Evolutionary conservation across 2,797 vertebrate genomes (phyloP), one percentile per base, ranked within the genome.

Genomic region (Cynodonichthys magdalenae): DNA sequence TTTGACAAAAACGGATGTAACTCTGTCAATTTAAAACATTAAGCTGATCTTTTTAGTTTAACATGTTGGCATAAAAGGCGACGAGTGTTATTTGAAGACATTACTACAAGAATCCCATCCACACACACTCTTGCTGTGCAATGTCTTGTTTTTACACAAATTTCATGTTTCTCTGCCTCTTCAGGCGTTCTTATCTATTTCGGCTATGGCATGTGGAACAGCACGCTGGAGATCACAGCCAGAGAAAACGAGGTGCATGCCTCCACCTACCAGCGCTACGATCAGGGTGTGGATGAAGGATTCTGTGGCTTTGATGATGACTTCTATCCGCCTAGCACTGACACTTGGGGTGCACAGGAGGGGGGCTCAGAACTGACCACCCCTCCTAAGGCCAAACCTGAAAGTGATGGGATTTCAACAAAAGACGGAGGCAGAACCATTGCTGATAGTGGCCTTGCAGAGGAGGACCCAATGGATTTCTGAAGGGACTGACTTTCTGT

Each of bases 141-240:
- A 18, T 18, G 9, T 36, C 1, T 1, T 12, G 34, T 36, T 36
- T 36, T 2, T 36, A 36, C 34, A 11, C 34, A 11, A 10, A 41
- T 11, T 31, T 20, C 53, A 1, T 63, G 61, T 74, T 1, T 2
- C 24, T 74, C 9, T 2, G 44, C 3, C 0, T 31, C 49, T 36
- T 1, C 84, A 99, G 97, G 97, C 56, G 90, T 99, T 69, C 92
- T 99, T 63, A 99, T 99, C 90, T 99, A 99, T 85, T 99, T 99
- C 7, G 97, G 97, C 64, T 99, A 99, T 0, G 97, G 97, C 71
- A 98, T 99, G 94, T 99, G 97, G 97, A 95, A 99, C 83, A 99
- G 97, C 80, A 98, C 94, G 0, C 86, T 99, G 84, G 97, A 99
- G 90, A 96, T 98, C 92, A 96, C 94, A 0, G 96, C 97, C 52